Conservation (phyloP, 2,888 invertebrate genomes). For the Epistrophella euchroma region DNA sequence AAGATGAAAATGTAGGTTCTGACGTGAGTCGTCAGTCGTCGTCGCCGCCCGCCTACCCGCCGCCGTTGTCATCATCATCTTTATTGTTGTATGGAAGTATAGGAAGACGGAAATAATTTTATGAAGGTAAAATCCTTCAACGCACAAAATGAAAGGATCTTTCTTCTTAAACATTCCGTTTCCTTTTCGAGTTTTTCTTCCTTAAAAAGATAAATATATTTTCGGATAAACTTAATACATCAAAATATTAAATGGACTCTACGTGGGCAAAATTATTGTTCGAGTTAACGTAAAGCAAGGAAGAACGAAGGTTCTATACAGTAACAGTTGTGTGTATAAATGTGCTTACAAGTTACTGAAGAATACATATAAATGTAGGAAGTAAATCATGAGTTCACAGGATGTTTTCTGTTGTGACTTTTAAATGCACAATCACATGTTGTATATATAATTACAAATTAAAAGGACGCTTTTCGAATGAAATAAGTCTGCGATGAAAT, state of each 20-base stretch:
- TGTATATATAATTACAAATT: background rate
- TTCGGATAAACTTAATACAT: conserved; percentile 68
- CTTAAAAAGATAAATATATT: conserved; percentile 50
- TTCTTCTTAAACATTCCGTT: background rate
- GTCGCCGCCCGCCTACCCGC: background rate
- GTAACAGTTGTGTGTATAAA: background rate
- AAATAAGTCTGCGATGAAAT: background rate
- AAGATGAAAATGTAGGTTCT: conserved; percentile 11
- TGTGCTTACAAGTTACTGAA: background rate
- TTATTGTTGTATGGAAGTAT: background rate
- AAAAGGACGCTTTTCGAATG: background rate
- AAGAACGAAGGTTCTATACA: background rate
- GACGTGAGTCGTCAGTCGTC: background rate
- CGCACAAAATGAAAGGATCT: conserved; percentile 7
- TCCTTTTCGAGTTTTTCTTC: background rate
- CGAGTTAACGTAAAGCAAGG: background rate
- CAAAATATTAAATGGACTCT: conserved; percentile 51
- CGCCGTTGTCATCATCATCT: background rate
- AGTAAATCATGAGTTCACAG: conserved; percentile 12
- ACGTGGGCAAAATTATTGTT: background rate
- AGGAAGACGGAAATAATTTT: conserved; percentile 48
- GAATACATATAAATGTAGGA: background rate
- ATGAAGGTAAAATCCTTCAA: conserved; percentile 55
- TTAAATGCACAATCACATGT: background rate
- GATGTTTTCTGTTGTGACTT: conserved; percentile 5